A percentile compares a stretch with the other conserved stretches of the same genome.
These are phyloP conservation scores for Neoniphon sammara DNA, from an alignment of 2,797 vertebrate genomes.

Conservation along the genomic window DNA sequence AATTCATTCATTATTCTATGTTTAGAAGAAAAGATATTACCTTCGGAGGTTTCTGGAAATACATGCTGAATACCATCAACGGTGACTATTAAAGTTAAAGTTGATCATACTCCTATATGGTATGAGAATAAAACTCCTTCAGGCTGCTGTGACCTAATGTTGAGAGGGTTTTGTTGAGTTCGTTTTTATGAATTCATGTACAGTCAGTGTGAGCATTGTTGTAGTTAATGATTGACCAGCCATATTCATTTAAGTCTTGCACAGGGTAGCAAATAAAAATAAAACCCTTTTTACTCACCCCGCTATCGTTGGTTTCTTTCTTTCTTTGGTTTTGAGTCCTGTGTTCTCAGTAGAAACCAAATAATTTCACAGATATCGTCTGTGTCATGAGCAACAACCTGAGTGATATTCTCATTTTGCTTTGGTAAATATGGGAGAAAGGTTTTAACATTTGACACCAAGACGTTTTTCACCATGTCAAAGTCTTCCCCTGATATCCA, in stretches of 20 bases:
- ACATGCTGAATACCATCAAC: neutral
- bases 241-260: conserved; percentile 22
- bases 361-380: neutral
- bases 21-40: neutral
- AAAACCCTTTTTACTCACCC: conserved; percentile 42
- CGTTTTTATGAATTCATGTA: neutral
- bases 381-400: neutral
- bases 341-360: neutral
- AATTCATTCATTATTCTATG: neutral
- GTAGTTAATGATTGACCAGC: conserved; percentile 68
- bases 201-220: neutral
- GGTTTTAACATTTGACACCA: neutral
- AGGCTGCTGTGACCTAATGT: neutral
- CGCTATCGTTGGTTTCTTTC: neutral
- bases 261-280: conserved; percentile 2
- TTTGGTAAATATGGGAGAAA: neutral
- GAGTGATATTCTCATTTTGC: neutral
- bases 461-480: neutral
- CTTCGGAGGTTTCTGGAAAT: neutral
- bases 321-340: neutral
- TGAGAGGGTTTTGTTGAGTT: neutral
- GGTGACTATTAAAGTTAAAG: neutral
- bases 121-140: neutral
- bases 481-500: conserved; percentile 32
- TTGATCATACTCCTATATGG: neutral